These are phyloP conservation scores for Oplegnathus fasciatus DNA, from an alignment of 2,113 vertebrate species.

Conservation along the genomic window DNA sequence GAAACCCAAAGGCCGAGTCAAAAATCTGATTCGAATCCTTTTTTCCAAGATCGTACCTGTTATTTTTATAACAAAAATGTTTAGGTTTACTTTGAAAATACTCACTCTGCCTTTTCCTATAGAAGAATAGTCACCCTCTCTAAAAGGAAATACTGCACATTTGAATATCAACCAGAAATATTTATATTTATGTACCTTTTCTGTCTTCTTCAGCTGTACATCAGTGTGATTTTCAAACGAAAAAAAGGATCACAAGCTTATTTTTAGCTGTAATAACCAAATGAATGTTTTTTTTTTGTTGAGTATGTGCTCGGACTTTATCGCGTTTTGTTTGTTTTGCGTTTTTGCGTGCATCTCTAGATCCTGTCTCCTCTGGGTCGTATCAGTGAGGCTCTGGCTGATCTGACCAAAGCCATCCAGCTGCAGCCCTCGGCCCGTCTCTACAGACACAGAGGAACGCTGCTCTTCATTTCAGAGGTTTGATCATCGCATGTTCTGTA, in stretches of 20 bases:
- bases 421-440: constrained; percentile 95
- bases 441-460: constrained; percentile 94
- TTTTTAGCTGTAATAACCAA: not conserved
- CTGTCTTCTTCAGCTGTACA: not conserved
- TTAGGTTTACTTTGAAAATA: not conserved
- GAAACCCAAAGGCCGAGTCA: not conserved
- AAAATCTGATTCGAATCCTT: not conserved
- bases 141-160: not conserved
- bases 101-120: not conserved
- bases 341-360: constrained; percentile 50
- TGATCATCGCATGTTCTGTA: not conserved
- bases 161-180: not conserved
- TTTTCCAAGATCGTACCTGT: not conserved
- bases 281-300: not conserved
- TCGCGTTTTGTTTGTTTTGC: not conserved
- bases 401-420: constrained; percentile 96
- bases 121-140: not conserved
- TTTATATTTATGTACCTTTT: not conserved
- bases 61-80: not conserved
- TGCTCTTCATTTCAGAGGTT: constrained; percentile 98
- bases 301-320: not conserved
- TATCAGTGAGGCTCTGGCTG: constrained; percentile 93
- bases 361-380: constrained; percentile 96
- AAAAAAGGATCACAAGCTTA: not conserved
- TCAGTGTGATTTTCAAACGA: not conserved